These are phyloP conservation scores for Vombatus ursinus DNA, from an alignment of 2,113 vertebrate species.

Conservation along the genomic window DNA sequence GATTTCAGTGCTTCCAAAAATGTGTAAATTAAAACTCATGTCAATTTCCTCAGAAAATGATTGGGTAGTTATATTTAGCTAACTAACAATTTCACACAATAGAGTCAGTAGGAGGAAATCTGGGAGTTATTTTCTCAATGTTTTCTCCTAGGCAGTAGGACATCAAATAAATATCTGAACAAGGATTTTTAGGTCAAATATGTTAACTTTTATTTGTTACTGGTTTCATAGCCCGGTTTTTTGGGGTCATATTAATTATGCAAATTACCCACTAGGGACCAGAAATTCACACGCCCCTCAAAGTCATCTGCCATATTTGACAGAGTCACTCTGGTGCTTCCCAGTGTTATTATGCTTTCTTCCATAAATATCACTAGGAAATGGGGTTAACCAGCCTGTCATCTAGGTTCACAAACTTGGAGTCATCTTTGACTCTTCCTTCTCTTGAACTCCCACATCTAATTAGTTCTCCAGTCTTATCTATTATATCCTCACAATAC, in stretches of 20 bases:
- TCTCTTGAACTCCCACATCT: neutral
- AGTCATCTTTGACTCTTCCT: neutral
- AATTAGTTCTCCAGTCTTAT: neutral
- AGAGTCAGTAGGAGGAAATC: neutral
- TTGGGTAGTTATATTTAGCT: slow-evolving; percentile 67
- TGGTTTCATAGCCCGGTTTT: slow-evolving; percentile 33
- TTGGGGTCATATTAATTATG: neutral
- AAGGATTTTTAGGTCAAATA: slow-evolving; percentile 45
- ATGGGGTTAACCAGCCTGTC: neutral
- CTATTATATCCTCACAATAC: neutral
- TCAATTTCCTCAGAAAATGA: slow-evolving; percentile 63
- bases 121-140: slow-evolving; percentile 8
- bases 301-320: neutral
- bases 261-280: neutral
- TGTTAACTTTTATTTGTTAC: slow-evolving; percentile 47
- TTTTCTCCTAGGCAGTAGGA: slow-evolving; percentile 37
- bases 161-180: slow-evolving; percentile 47
- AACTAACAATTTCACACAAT: slow-evolving; percentile 53
- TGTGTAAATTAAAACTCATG: slow-evolving; percentile 42
- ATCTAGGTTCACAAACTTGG: neutral
- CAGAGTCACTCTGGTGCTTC: slow-evolving; percentile 20
- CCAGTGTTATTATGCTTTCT: slow-evolving; percentile 42
- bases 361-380: slow-evolving; percentile 47
- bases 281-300: neutral
- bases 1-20: slow-evolving; percentile 62